Percentiles rank a stretch among this genome's conserved stretches.
Evolutionary conservation across 2,113 vertebrate species (phyloP).

Genomic region (Poeciliopsis occidentalis): DNA sequence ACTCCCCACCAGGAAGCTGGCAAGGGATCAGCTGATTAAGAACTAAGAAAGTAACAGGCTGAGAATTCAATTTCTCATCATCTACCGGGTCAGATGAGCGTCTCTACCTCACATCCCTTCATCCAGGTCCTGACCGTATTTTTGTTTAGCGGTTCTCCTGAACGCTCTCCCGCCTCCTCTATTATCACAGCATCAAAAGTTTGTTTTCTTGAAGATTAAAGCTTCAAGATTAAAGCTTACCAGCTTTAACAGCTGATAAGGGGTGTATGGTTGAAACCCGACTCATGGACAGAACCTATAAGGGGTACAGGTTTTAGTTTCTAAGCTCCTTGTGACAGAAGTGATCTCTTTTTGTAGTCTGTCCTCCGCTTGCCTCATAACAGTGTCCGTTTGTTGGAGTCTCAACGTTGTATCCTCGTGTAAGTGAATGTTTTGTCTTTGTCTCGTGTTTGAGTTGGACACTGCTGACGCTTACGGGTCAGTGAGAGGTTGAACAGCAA

Average conservation of each 20-base stretch:
- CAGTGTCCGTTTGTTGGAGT: constrained; percentile 67
- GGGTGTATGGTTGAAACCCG: constrained; percentile 13
- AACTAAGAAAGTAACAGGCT: constrained; percentile 31
- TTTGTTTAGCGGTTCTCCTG: constrained; percentile 29
- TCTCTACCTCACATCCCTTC: constrained; percentile 82
- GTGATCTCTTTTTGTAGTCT: constrained; percentile 28
- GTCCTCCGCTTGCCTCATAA: constrained; percentile 63
- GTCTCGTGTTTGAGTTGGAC: constrained; percentile 74
- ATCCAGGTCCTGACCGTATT: constrained; percentile 52
- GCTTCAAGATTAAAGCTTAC: constrained; percentile 18
- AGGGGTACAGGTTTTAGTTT: constrained; percentile 15
- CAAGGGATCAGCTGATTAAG: constrained; percentile 34
- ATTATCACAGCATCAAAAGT: constrained; percentile 8
- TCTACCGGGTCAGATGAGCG: constrained; percentile 69
- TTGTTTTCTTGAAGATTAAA: constrained; percentile 7
- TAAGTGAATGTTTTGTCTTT: constrained; percentile 73
- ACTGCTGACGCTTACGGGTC: constrained; percentile 50
- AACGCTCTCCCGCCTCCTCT: constrained; percentile 42
- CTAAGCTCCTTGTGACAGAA: constrained; percentile 5
- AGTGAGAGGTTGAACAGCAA: constrained; percentile 8
- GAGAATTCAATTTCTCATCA: constrained; percentile 35
- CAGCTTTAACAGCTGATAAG: constrained; percentile 31
- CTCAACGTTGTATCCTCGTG: constrained; percentile 70
- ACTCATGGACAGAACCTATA: neutral
- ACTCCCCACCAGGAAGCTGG: constrained; percentile 33